Evolutionary conservation across 92 coral and sea anemone genomes (phyloP), one percentile per base, ranked within the genome.

Genomic region (Porites divaricata): DNA sequence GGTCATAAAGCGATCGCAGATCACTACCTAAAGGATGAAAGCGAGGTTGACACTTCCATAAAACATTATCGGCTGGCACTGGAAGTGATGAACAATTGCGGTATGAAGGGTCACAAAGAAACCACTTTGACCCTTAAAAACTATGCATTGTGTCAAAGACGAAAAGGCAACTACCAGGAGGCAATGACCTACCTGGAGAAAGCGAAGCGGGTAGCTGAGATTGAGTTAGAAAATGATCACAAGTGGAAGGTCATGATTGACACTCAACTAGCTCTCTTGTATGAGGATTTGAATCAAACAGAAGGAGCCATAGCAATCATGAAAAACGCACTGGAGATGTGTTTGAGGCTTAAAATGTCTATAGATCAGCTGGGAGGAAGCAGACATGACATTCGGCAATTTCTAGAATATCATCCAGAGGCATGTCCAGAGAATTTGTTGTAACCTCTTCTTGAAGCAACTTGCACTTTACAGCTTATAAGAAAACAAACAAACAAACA

Each of bases 211-310:
- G 59, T 81, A 4, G 77, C 77, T n/a, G 77, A 70, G 1, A 9
- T 57, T 8, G 78, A 81, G 26, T 72, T 72, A 14, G 72, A 67
- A 16, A 45, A 68, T 15, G 84, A 68, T 20, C 84, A 81, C 64
- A 58, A 6, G 19, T 70, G 86, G 86, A 81, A 81, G 15, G 78
- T 45, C 2, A 81, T 61, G 70, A 62, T 81, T 45, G 86, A 81
- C 45, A 72, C 86, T 26, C 57, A 70, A 52, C 63, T 75, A 22
- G 84, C 86, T 59, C 84, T 88, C 14, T 16, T 75, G 28, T 6
- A 19, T 22, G 51, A 67, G 12, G 25, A n/a, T n/a, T n/a, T n/a
- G n/a, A n/a, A n/a, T n/a, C n/a, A n/a, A n/a, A n/a, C n/a, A n/a
- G n/a, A n/a, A n/a, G n/a, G n/a, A n/a, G n/a, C n/a, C n/a, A n/a